These are phyloP conservation scores for Micronycteris hirsuta DNA, from an alignment of 2,113 vertebrate species.

Conservation along the genomic window DNA sequence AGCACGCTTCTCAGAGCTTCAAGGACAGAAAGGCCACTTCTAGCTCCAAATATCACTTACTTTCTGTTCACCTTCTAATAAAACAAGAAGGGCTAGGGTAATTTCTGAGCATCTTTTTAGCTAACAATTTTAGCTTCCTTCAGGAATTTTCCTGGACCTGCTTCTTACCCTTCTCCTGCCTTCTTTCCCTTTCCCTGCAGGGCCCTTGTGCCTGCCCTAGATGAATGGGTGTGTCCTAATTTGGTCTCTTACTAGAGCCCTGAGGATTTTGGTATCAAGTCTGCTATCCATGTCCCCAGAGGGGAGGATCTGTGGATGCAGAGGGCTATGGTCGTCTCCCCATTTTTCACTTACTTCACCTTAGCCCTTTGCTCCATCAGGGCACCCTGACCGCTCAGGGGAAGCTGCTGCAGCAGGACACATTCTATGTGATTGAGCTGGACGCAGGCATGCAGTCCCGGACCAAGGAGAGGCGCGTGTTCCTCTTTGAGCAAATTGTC, in stretches of 20 bases:
- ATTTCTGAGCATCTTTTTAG: background rate
- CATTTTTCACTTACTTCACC: background rate
- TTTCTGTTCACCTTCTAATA: background rate
- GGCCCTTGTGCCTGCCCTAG: background rate
- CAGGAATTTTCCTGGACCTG: background rate
- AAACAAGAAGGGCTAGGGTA: background rate
- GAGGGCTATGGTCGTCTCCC: background rate
- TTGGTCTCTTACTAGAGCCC: background rate
- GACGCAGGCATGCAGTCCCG: conserved; percentile 93
- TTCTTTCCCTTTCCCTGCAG: background rate
- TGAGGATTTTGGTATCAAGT: background rate
- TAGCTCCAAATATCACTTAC: background rate
- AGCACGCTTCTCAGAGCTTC: background rate
- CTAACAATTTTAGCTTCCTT: background rate
- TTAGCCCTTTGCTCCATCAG: conserved; percentile 70
- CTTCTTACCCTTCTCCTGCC: background rate
- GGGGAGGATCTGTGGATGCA: background rate
- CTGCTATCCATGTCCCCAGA: background rate
- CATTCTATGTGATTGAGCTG: conserved; percentile 96
- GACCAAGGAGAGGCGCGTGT: conserved; percentile 95
- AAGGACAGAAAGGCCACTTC: background rate
- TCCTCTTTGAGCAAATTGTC: conserved; percentile 98
- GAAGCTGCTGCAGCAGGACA: conserved; percentile 97
- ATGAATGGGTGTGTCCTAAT: background rate
- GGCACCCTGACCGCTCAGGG: conserved; percentile 96